phyloP scores from a whole-genome alignment of 2,888 invertebrate species.

The Chouioia cunea region DNA sequence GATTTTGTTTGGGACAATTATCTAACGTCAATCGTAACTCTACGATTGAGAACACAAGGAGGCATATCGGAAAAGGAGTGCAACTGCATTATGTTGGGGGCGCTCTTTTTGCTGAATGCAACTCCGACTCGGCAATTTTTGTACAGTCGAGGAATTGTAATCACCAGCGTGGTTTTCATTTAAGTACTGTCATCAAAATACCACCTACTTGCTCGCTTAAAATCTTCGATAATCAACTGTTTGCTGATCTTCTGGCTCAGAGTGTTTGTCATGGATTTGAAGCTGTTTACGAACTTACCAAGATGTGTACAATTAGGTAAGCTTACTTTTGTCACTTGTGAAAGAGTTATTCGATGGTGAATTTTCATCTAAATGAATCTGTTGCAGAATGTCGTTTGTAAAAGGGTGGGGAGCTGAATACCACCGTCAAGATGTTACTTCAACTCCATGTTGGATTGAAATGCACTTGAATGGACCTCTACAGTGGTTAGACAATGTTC shows the following conservation, averaged over 20 bases:
- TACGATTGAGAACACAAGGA: slow-evolving; percentile 98
- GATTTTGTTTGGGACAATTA: slow-evolving; percentile 97
- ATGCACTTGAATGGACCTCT: slow-evolving; percentile 97
- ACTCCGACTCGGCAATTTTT: slow-evolving; percentile 97
- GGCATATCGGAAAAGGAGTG: slow-evolving; percentile 98
- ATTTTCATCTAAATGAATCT: background rate
- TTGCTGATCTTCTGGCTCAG: slow-evolving; percentile 92
- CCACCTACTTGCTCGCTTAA: slow-evolving; percentile 96
- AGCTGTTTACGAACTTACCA: slow-evolving; percentile 98
- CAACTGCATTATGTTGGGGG: slow-evolving; percentile 96
- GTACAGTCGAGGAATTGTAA: slow-evolving; percentile 99
- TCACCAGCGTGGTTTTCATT: slow-evolving; percentile 98
- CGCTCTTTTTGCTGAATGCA: slow-evolving; percentile 97
- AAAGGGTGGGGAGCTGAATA: slow-evolving; percentile 99
- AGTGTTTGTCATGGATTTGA: slow-evolving; percentile 99
- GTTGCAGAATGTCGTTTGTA: slow-evolving; percentile 92
- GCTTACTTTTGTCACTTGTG: background rate
- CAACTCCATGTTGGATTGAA: slow-evolving; percentile 99
- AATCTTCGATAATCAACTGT: slow-evolving; percentile 98
- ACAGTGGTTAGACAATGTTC: slow-evolving; percentile 98
- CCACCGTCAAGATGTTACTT: slow-evolving; percentile 98
- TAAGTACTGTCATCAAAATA: slow-evolving; percentile 99
- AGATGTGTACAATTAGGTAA: slow-evolving; percentile 95
- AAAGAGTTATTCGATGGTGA: background rate
- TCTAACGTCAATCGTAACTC: slow-evolving; percentile 99